phyloP scores from a whole-genome alignment of 2,888 invertebrate genomes.

The Disparrhopalites patrizii region DNA sequence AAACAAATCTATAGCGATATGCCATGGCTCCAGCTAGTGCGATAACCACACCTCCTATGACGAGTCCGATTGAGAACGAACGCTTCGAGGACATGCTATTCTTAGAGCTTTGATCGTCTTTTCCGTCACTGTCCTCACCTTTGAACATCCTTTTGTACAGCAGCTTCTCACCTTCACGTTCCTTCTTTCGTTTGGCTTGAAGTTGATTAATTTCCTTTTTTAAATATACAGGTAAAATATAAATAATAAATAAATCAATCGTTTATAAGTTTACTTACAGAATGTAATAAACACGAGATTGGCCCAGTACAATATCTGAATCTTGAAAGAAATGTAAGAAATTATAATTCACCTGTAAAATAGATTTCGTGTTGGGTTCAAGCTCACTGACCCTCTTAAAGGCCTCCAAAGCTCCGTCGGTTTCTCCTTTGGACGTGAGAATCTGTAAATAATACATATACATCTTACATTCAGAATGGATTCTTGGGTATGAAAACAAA shows the following conservation, averaged over 20 bases:
- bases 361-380: conserved; percentile 62
- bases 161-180: conserved; percentile 61
- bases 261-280: not conserved
- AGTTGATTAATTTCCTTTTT: conserved; percentile 59
- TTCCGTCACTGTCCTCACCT: conserved; percentile 13
- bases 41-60: conserved; percentile 64
- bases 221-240: no score
- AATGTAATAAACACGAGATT: no score
- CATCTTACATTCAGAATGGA: conserved; percentile 3
- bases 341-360: conserved; percentile 51
- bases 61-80: conserved; percentile 60
- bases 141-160: conserved; percentile 66
- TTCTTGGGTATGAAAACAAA: no score
- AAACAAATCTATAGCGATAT: conserved; percentile 44
- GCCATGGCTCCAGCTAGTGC: conserved; percentile 66
- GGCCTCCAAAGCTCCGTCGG: conserved; percentile 65
- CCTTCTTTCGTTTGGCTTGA: conserved; percentile 58
- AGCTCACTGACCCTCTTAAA: conserved; percentile 62
- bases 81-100: conserved; percentile 23
- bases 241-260: not conserved
- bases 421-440: conserved; percentile 64
- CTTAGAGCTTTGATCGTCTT: not conserved
- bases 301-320: no score
- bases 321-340: not conserved
- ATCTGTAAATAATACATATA: conserved; percentile 55